phyloP scores from a whole-genome alignment of 1,140 invertebrate genomes.

The Mercenaria mercenaria region DNA sequence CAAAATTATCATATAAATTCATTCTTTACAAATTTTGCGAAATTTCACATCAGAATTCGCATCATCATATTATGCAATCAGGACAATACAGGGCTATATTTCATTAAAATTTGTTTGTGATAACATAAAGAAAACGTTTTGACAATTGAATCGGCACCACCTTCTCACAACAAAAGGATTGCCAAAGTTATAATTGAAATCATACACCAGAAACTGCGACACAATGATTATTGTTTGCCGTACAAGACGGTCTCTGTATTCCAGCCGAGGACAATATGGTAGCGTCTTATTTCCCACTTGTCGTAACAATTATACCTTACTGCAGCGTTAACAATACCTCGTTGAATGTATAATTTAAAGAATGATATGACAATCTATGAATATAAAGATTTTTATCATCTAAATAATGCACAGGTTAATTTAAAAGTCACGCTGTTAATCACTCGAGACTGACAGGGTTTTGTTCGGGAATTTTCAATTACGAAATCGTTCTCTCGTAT shows the following conservation, averaged over 20 bases:
- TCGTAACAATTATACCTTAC: conserved; percentile 12
- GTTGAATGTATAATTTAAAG: conserved; percentile 28
- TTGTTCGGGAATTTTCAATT: background rate
- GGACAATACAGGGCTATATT: conserved; percentile 37
- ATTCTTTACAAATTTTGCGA: conserved; percentile 14
- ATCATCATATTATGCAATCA: conserved; percentile 46
- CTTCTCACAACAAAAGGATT: conserved; percentile 49
- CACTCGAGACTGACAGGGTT: background rate
- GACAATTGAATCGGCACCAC: conserved; percentile 40
- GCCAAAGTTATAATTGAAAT: conserved; percentile 60
- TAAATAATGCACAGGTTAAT: conserved; percentile 45
- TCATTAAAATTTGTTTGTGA: conserved; percentile 1
- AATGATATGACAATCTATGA: conserved; percentile 41
- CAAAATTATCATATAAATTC: conserved; percentile 51
- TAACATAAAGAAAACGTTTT: conserved; percentile 31
- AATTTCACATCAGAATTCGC: conserved; percentile 20
- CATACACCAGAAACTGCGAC: background rate
- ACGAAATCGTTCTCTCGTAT: background rate
- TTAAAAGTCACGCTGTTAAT: conserved; percentile 23
- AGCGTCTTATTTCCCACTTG: conserved; percentile 34
- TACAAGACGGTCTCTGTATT: conserved; percentile 26
- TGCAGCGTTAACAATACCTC: conserved; percentile 33
- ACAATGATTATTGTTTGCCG: conserved; percentile 58
- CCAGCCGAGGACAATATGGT: conserved; percentile 5
- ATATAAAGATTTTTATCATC: conserved; percentile 43